A percentile compares a stretch with the other conserved stretches of the same genome.
phyloP scores from a whole-genome alignment of 1,140 invertebrate species.

The Cotesia typhae region DNA sequence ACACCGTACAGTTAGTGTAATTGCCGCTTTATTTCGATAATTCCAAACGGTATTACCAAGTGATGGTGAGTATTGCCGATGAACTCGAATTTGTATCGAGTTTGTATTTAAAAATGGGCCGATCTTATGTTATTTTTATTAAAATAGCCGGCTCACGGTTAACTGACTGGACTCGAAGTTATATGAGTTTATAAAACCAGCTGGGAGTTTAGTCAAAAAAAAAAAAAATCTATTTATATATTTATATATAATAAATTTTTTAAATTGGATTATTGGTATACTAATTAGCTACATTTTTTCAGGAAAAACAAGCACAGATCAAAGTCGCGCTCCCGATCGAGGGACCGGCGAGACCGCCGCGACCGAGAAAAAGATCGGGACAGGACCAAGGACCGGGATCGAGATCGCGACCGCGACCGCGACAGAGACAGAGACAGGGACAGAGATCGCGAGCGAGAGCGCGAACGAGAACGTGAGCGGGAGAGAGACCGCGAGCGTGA shows the following conservation, averaged over 20 bases:
- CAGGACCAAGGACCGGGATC: conserved; percentile 56
- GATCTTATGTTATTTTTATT: not conserved
- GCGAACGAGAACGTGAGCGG: conserved; percentile 57
- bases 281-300: conserved; percentile 43
- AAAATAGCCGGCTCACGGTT: no score
- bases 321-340: conserved; percentile 62
- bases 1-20: conserved; percentile 65
- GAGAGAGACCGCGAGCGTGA: conserved; percentile 18
- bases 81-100: conserved; percentile 15
- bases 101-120: conserved; percentile 5
- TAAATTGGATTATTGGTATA: not conserved
- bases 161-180: conserved; percentile 28
- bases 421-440: conserved; percentile 40
- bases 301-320: conserved; percentile 66
- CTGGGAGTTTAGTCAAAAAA: not conserved
- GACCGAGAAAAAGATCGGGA: conserved; percentile 58
- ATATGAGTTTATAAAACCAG: conserved; percentile 9
- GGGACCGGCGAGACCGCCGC: conserved; percentile 60
- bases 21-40: conserved; percentile 65
- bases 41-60: conserved; percentile 62
- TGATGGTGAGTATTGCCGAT: conserved; percentile 59
- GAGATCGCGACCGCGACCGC: conserved; percentile 55
- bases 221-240: not conserved
- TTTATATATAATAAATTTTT: conserved; percentile 10
- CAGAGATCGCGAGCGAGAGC: not conserved